Percentiles rank a stretch among this genome's conserved stretches.
These are phyloP conservation scores for Hirundichthys speculiger DNA, from an alignment of 2,113 vertebrate species.

Conservation along the genomic window DNA sequence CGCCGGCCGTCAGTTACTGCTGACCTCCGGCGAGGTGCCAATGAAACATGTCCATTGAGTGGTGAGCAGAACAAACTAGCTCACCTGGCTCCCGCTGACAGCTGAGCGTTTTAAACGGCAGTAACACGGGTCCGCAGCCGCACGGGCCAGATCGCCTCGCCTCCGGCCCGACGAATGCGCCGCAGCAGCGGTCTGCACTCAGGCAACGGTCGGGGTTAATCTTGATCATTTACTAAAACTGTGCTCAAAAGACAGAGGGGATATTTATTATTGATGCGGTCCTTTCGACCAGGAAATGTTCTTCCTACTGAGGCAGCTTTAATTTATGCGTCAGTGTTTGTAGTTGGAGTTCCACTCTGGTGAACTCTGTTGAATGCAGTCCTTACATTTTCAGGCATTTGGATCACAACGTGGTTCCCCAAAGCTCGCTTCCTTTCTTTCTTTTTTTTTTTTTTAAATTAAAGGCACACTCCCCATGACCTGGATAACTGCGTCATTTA, in stretches of 20 bases:
- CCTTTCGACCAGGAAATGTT: no score
- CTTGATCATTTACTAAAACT: not conserved
- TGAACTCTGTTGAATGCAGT: no score
- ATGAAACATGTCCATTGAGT: conserved; percentile 74
- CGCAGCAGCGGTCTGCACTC: conserved; percentile 13
- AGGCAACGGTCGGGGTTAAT: conserved; percentile 10
- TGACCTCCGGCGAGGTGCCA: conserved; percentile 74
- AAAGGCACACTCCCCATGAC: no score
- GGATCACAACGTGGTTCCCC: no score
- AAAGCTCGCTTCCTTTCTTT: no score
- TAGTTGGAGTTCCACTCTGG: no score
- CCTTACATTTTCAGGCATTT: no score
- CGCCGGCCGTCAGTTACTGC: conserved; percentile 66
- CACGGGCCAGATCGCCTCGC: conserved; percentile 36
- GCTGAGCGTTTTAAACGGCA: conserved; percentile 61
- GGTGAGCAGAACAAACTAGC: conserved; percentile 68
- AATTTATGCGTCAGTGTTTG: no score
- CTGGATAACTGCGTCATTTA: not conserved
- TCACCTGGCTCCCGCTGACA: conserved; percentile 68
- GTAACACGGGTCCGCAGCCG: conserved; percentile 47
- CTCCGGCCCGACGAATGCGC: conserved; percentile 33
- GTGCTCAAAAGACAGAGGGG: not conserved
- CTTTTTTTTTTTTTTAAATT: no score
- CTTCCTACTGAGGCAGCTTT: no score
- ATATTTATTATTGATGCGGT: no score